These are phyloP conservation scores for Graptemys geographica DNA, from an alignment of 2,797 vertebrate species.

Conservation along the genomic window DNA sequence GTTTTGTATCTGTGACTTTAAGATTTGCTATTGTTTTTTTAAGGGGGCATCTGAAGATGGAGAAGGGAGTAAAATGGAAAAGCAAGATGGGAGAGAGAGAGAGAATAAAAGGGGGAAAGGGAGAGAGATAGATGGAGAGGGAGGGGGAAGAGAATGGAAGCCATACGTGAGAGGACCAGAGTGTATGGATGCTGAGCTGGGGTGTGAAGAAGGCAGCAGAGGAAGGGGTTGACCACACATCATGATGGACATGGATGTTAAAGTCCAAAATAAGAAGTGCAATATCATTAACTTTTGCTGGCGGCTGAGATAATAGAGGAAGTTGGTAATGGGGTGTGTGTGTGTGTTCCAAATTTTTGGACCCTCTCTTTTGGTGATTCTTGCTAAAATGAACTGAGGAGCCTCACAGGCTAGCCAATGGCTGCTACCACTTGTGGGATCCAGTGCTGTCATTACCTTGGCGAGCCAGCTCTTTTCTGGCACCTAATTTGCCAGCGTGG, in stretches of 20 bases:
- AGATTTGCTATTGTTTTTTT: background rate
- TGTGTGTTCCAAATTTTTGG: background rate
- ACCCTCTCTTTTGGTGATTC: background rate
- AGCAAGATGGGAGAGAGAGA: background rate
- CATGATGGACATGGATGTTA: background rate
- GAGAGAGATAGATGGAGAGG: background rate
- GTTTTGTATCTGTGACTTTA: background rate
- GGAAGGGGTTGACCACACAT: fast-evolving
- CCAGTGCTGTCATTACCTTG: background rate
- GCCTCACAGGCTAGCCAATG: background rate
- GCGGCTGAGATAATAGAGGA: background rate
- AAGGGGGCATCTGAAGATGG: background rate
- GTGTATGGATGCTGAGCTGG: background rate
- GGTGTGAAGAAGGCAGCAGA: background rate
- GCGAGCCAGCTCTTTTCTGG: background rate
- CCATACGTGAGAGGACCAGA: background rate
- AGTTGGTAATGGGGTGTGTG: too few relatives aligned
- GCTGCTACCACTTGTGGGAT: background rate
- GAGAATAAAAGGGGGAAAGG: background rate
- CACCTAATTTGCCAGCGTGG: background rate
- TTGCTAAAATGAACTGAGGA: background rate
- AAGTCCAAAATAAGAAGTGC: background rate
- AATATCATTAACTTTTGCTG: background rate
- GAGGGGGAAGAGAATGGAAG: background rate
- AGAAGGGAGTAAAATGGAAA: background rate